Evolutionary conservation across 1,140 invertebrate genomes (phyloP).

Genomic region (Pseudobourletiella spinata): DNA sequence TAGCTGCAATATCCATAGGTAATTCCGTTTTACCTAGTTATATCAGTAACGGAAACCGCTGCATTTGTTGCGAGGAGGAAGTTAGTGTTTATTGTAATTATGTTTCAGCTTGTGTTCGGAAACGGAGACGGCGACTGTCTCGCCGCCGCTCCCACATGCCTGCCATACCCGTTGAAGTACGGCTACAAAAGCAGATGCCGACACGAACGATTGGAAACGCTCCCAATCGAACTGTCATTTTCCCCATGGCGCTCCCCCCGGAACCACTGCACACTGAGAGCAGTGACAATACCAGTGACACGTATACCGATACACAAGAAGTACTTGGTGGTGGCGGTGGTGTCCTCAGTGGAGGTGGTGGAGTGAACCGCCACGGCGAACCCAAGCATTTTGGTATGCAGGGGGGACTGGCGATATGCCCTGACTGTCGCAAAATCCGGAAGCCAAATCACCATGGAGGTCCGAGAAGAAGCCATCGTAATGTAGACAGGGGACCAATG

Average conservation of each 20-base stretch:
- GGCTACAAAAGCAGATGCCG: conserved; percentile 29
- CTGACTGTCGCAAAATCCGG: conserved; percentile 33
- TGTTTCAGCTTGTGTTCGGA: conserved; percentile 45
- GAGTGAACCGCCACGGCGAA: neutral
- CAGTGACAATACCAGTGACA: conserved; percentile 32
- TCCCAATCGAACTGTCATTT: conserved; percentile 32
- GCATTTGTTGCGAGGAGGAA: too few species aligned
- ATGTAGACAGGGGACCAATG: conserved; percentile 38
- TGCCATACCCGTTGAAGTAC: conserved; percentile 30
- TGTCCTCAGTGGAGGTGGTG: neutral
- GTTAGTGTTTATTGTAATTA: too few species aligned
- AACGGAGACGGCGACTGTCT: conserved; percentile 34
- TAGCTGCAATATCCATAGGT: conserved; percentile 66
- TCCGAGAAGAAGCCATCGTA: conserved; percentile 22
- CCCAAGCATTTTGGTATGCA: neutral
- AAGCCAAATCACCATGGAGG: conserved; percentile 18
- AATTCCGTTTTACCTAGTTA: too few species aligned
- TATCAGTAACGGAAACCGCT: too few species aligned
- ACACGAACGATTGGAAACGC: conserved; percentile 15
- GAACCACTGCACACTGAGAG: conserved; percentile 21
- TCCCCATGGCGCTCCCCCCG: conserved; percentile 33
- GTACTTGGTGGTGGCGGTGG: neutral
- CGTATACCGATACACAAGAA: conserved; percentile 26
- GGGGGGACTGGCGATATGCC: conserved; percentile 25
- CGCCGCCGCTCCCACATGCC: conserved; percentile 26